Conservation (phyloP, 2,888 invertebrate species). For the Muschampia plurimacula region DNA sequence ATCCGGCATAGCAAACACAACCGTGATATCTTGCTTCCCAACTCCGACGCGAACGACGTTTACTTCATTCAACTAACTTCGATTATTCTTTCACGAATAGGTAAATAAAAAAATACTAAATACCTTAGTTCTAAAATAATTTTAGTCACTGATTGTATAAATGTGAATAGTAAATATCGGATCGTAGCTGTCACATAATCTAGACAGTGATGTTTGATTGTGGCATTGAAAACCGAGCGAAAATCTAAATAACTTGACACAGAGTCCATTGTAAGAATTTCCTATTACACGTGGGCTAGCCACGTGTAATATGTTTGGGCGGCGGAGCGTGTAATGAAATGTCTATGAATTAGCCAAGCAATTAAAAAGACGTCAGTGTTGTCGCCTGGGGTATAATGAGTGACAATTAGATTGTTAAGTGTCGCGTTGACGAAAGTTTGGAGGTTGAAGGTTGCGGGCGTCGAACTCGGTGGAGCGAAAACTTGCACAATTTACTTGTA, state of each 20-base stretch:
- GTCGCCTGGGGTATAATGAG: conserved; percentile 78
- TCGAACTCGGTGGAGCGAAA: conserved; percentile 67
- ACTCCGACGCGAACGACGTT: conserved; percentile 57
- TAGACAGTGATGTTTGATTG: conserved; percentile 72
- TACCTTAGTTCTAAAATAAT: conserved; percentile 35
- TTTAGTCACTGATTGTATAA: conserved; percentile 50
- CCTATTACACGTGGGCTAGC: conserved; percentile 16
- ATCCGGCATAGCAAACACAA: conserved; percentile 72
- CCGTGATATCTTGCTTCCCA: conserved; percentile 69
- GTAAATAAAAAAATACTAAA: conserved; percentile 5
- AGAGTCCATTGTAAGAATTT: conserved; percentile 13
- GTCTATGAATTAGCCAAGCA: conserved; percentile 72
- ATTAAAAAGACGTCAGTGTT: conserved; percentile 70
- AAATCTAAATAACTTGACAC: conserved; percentile 30
- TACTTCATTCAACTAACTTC: conserved; percentile 50
- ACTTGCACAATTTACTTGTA: conserved; percentile 71
- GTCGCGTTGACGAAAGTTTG: conserved; percentile 77
- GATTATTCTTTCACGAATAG: conserved; percentile 46
- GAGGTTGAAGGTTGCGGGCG: conserved; percentile 76
- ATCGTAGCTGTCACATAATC: conserved; percentile 60
- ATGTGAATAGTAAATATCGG: conserved; percentile 69
- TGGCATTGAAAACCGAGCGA: conserved; percentile 55
- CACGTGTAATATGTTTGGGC: conserved; percentile 20
- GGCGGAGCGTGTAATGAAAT: conserved; percentile 64
- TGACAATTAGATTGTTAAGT: conserved; percentile 81